Conservation (phyloP, 2,797 vertebrate genomes). For the Neopelma chrysocephalum region DNA sequence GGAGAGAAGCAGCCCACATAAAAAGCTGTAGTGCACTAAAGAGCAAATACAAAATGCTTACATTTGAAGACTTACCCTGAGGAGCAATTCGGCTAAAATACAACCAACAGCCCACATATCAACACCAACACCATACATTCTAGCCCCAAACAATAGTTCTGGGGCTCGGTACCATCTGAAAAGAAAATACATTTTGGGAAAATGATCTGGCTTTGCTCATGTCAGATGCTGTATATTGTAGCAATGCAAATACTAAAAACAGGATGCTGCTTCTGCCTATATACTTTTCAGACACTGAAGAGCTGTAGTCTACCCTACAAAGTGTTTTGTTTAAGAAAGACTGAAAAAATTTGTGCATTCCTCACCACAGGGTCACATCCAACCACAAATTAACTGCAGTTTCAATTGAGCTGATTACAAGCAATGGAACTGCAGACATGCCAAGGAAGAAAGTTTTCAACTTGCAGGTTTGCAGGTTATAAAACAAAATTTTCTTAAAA, state of each 20-base stretch:
- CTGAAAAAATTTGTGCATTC: neutral
- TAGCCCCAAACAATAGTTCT: conserved; percentile 93
- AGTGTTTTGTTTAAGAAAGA: neutral
- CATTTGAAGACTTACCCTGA: conserved; percentile 81
- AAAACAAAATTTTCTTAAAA: neutral
- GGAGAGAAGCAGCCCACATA: neutral
- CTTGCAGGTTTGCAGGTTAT: neutral
- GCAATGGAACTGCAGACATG: neutral
- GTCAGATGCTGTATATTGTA: neutral
- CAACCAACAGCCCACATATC: conserved; percentile 99
- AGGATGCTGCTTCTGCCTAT: neutral
- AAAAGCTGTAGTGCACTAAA: neutral
- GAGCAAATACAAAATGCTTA: neutral
- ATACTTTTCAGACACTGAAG: neutral
- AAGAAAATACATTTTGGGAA: neutral
- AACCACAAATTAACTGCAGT: neutral
- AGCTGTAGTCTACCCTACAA: neutral
- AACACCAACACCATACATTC: conserved; percentile 96
- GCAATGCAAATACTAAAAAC: neutral
- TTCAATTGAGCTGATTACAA: neutral
- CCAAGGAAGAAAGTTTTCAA: neutral
- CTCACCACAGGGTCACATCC: fast-evolving
- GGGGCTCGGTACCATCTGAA: conserved; percentile 95
- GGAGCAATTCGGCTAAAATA: conserved; percentile 93
- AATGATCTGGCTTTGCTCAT: neutral